These are phyloP conservation scores for Temnothorax rugatulus DNA, from an alignment of 2,888 invertebrate species.

Conservation along the genomic window DNA sequence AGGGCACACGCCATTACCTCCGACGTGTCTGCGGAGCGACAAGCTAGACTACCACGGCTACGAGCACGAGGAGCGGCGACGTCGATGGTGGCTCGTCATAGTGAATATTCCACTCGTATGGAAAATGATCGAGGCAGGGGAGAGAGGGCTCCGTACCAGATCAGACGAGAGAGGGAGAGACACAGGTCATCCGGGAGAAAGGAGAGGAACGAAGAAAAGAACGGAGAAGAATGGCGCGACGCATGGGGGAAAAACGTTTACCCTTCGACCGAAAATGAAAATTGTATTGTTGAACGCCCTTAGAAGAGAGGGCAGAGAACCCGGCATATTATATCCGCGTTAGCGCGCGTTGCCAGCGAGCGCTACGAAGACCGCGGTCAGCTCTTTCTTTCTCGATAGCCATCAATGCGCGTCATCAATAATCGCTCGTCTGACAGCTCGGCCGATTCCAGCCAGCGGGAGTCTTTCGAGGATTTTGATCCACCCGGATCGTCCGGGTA, in stretches of 20 bases:
- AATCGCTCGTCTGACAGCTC: slow-evolving; percentile 75
- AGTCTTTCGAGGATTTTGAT: slow-evolving; percentile 61
- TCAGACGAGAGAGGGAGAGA: slow-evolving; percentile 12
- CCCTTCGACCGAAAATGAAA: slow-evolving; percentile 78
- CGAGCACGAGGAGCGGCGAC: slow-evolving; percentile 44
- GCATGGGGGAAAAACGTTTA: slow-evolving; percentile 57
- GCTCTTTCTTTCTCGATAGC: slow-evolving; percentile 73
- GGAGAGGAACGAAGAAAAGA: slow-evolving; percentile 51
- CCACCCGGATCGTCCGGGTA: slow-evolving; percentile 47
- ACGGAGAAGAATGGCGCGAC: slow-evolving; percentile 57
- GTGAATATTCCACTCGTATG: slow-evolving; percentile 58
- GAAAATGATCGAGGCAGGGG: slow-evolving; percentile 53
- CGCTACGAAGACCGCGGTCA: slow-evolving; percentile 74
- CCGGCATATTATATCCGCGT: slow-evolving; percentile 79
- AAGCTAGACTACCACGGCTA: slow-evolving; percentile 58
- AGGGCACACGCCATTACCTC: slow-evolving; percentile 84
- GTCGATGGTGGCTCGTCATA: slow-evolving; percentile 60
- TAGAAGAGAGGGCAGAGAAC: slow-evolving; percentile 63
- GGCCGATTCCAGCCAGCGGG: slow-evolving; percentile 49
- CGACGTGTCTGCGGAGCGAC: slow-evolving; percentile 73
- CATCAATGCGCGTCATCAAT: slow-evolving; percentile 80
- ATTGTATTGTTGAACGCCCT: slow-evolving; percentile 76
- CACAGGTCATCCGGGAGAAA: slow-evolving; percentile 29
- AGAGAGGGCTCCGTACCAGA: slow-evolving; percentile 6
- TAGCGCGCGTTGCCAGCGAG: slow-evolving; percentile 71